Base-by-base conservation (phyloP, 2,113 vertebrate genomes). In the Corythoichthys intestinalis region DNA sequence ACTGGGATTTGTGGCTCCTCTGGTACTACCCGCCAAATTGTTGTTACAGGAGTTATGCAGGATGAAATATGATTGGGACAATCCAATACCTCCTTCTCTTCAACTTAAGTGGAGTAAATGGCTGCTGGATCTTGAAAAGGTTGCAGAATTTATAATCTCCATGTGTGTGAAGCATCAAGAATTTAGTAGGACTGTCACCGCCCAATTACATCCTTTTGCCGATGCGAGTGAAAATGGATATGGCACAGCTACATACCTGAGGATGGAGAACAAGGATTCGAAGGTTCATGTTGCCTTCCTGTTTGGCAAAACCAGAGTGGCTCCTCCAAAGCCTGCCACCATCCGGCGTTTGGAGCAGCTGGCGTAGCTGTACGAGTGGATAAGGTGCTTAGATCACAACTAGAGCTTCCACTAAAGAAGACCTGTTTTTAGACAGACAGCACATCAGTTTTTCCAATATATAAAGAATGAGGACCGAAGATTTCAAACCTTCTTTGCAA, bases 401-500 rank as follows among this genome's bases (percentile, higher is more conserved):
- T 28, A 2, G 69, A 79, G 34, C 12, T 79, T 1, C n/a, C 20
- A 28, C 20, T 28, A 28, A 28, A 28, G 20, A 28, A 28, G 20
- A 79, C 5, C 17, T 2, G 12, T 66, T 83, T 83, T 52, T 76
- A 71, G 80, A 77, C 77, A 9, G 77, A 77, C 28, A 77, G 71
- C 14, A 69, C 72, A n/a, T 65, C 65, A 20, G 74, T 81, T 4
- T 9, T 71, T 0, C 73, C 73, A 74, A 44, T 78, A 78, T 3
- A 65, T 75, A 11, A 67, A 10, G 34, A 72, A 78, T 20, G 46
- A 72, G 10, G 66, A 68, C 59, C 13, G 9, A 9, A 65, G 71
- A 11, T 81, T 74, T 35, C 67, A 75, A 34, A 71, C 71, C 14
- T 74, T 77, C 35, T 59, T 69, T 4, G 20, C 20, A 28, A 28